phyloP scores from a whole-genome alignment of 2,888 invertebrate species.

The Tridacna gigas region DNA sequence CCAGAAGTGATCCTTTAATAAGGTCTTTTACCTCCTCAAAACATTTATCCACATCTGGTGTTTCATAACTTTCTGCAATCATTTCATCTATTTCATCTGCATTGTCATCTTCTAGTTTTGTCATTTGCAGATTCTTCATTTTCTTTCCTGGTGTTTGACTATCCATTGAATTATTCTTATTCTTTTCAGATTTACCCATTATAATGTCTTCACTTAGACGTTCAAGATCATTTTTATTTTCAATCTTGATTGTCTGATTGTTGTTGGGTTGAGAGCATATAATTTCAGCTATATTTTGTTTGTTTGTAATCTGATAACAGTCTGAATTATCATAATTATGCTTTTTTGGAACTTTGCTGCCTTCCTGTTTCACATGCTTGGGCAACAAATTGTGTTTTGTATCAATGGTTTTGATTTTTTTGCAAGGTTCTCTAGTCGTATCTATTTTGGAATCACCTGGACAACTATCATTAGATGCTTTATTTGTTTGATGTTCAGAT shows the following conservation, averaged over 20 bases:
- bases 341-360: not conserved
- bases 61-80: constrained; percentile 49
- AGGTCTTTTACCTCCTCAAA: constrained; percentile 51
- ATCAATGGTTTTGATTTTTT: not conserved
- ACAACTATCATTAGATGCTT: not conserved
- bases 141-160: not conserved
- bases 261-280: too few relatives aligned
- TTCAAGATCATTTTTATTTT: not conserved
- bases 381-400: not conserved
- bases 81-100: constrained; percentile 53
- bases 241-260: too few relatives aligned
- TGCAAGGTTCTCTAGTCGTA: not conserved
- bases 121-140: not conserved
- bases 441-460: not conserved
- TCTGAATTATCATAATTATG: not conserved
- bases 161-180: not conserved
- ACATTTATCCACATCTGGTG: constrained; percentile 54
- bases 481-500: not conserved
- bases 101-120: not conserved
- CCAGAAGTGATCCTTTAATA: constrained; percentile 44
- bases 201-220: not conserved
- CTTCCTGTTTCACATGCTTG: not conserved
- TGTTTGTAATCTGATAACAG: not conserved
- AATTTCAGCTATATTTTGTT: too few relatives aligned
- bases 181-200: too few relatives aligned